Conservation (phyloP, 2,888 invertebrate species). For the Philonicus albiceps region DNA sequence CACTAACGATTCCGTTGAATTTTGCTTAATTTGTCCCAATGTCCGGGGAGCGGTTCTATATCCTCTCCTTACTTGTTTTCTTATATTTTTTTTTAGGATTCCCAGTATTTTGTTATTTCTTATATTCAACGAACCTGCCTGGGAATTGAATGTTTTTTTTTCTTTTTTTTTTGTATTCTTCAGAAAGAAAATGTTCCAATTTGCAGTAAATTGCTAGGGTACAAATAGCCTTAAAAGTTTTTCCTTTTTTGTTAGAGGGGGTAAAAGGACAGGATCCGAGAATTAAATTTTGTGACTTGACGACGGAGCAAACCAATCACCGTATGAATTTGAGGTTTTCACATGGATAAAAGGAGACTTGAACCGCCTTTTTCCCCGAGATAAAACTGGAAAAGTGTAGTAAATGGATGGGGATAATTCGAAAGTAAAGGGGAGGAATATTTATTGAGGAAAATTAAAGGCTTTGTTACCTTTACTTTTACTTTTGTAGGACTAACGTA, state of each 20-base stretch:
- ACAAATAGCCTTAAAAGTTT: slow-evolving; percentile 5
- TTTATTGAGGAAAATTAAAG: neutral
- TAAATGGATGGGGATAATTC: neutral
- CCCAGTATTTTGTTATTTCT: neutral
- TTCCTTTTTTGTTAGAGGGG: neutral
- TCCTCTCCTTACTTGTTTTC: neutral
- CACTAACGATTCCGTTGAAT: neutral
- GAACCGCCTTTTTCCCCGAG: neutral
- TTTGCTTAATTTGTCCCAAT: slow-evolving; percentile 23
- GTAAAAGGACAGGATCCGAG: neutral
- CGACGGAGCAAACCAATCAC: slow-evolving; percentile 20
- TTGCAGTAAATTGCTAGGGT: slow-evolving; percentile 36
- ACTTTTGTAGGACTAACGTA: neutral
- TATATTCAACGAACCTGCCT: neutral
- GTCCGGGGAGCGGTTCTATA: neutral
- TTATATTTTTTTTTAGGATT: neutral
- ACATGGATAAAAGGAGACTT: neutral
- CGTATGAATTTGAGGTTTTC: neutral
- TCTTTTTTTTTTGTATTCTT: neutral
- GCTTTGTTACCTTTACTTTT: neutral
- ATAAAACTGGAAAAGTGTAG: slow-evolving; percentile 4
- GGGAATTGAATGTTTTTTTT: neutral
- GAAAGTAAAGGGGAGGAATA: neutral
- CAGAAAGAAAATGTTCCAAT: slow-evolving; percentile 11
- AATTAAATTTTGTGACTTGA: slow-evolving; percentile 26